phyloP scores from a whole-genome alignment of 2,113 vertebrate species.

The Sturnus vulgaris region DNA sequence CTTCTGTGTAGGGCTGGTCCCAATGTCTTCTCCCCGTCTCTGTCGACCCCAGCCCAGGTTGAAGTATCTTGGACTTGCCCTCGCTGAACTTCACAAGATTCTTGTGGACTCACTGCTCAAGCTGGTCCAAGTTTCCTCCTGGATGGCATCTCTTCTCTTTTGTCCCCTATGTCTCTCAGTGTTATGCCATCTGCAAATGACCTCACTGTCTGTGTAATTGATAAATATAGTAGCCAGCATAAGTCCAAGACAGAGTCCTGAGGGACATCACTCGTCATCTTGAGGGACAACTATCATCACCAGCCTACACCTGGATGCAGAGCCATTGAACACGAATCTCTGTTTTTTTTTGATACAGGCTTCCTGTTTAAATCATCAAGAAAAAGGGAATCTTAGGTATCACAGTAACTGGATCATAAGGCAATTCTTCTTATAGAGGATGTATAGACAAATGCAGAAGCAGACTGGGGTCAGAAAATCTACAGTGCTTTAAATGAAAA shows the following conservation, averaged over 20 bases:
- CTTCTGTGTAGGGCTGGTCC: not conserved
- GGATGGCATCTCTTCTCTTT: not conserved
- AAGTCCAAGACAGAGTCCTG: not conserved
- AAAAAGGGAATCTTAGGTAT: rapidly evolving
- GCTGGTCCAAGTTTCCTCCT: not conserved
- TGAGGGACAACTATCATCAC: no score
- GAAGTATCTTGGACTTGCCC: not conserved
- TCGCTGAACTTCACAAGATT: not conserved
- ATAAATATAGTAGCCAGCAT: not conserved
- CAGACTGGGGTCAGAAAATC: not conserved
- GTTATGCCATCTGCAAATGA: not conserved
- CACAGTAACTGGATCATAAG: rapidly evolving
- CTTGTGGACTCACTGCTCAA: not conserved
- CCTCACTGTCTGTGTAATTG: not conserved
- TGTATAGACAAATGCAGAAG: not conserved
- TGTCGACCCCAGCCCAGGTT: not conserved
- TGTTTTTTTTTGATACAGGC: not conserved
- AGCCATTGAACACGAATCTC: not conserved
- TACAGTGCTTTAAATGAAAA: not conserved
- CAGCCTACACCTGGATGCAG: not conserved
- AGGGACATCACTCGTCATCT: not conserved
- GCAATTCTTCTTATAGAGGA: not conserved
- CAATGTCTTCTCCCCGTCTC: not conserved
- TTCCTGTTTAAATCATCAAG: not conserved
- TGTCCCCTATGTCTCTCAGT: no score